Base-by-base conservation (phyloP, 1,140 invertebrate genomes). In the Coptotermes formosanus region DNA sequence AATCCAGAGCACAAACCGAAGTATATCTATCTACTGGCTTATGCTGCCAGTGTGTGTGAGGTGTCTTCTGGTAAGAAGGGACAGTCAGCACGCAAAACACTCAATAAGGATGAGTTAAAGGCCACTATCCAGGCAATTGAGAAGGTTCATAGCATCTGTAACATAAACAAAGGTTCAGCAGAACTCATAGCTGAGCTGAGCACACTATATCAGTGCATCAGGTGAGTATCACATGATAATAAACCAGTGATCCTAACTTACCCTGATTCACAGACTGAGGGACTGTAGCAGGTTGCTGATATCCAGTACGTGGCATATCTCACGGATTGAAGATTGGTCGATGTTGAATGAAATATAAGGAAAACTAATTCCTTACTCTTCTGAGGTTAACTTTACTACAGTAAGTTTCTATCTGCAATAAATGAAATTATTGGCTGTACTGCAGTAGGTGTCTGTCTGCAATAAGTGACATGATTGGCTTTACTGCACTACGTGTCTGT, bases 1-100 rank as follows among this genome's bases (percentile, higher is more conserved):
- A 98, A 99, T 91, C 97, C 96, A 0, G 98, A 99, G 89, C 98
- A 99, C 90, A 98, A 99, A 92, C 95, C 97, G 6, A 99, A 99
- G 90, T 99, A 99, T 89, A 97, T 99, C 89, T 97, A 96, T 91
- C 91, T 99, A 69, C 91, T 99, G 86, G 97, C 98, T 7, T 99
- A 99, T 92, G 97, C 98, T 16, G 95, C 97, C 4, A 98, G 97
- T 90, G 98, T 99, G 0, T 95, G 95, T 88, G 98, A 99, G 90
- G 64, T 75, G n/a, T 93, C 93, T 38, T 90, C 92, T 0, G 92
- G 92, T 25, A 97, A 97, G 89, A 98, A 97, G 89, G 94, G 94
- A 3, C 91, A 91, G 48, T 88, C 90, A n/a, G 64, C n/a, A 25
- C 93, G 94, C 89, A 91, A 93, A 87, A 91, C 90, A 9, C 90